Evolutionary conservation across 2,797 vertebrate species (phyloP).

Genomic region (Premnoplex brunnescens): DNA sequence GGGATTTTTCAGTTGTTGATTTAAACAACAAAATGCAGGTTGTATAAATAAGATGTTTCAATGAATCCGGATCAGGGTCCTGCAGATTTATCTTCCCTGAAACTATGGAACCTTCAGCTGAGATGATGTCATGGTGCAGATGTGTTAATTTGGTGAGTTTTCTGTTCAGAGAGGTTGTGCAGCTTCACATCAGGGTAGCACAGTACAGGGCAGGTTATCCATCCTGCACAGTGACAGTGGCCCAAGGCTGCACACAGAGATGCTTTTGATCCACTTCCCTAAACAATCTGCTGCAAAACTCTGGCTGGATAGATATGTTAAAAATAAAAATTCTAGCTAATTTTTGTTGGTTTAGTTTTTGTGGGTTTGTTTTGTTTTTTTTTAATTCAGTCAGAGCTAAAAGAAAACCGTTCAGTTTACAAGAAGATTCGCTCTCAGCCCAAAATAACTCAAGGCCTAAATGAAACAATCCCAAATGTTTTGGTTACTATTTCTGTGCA

Average conservation of each 20-base stretch:
- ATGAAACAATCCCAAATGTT: background rate
- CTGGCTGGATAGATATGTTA: background rate
- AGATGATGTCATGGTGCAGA: background rate
- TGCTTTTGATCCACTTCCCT: background rate
- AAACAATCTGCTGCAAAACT: background rate
- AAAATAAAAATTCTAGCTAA: background rate
- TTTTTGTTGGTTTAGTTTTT: background rate
- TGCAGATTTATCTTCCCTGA: background rate
- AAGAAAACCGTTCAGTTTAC: background rate
- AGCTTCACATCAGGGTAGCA: background rate
- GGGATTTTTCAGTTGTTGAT: background rate
- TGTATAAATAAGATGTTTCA: background rate
- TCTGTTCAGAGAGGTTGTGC: background rate
- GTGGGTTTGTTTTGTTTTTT: background rate
- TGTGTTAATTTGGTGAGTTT: background rate
- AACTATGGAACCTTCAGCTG: background rate
- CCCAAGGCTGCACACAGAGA: background rate
- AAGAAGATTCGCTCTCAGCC: background rate
- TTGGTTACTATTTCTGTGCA: background rate
- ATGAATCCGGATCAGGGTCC: background rate
- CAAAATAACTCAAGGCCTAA: background rate
- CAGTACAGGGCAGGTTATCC: background rate
- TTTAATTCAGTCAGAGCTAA: background rate
- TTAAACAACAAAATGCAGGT: background rate
- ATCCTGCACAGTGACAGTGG: background rate